A percentile compares a stretch with the other conserved stretches of the same genome.
Conservation (phyloP, 2,888 invertebrate genomes). For the Cylloceria caligata region DNA sequence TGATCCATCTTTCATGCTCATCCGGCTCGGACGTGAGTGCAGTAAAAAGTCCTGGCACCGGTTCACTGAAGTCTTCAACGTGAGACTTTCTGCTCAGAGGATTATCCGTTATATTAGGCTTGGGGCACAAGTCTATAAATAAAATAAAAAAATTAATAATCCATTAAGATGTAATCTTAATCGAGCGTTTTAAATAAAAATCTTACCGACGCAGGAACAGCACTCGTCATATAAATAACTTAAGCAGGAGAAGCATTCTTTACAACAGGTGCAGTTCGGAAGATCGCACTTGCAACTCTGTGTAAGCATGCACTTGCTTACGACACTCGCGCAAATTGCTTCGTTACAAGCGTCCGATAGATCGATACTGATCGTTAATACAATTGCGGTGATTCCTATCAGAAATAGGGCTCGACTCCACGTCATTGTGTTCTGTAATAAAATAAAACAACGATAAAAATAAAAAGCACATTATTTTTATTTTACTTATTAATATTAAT, state of each 20-base stretch:
- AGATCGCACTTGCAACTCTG: slow-evolving; percentile 98
- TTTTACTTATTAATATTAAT: background rate
- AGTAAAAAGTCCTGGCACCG: slow-evolving; percentile 93
- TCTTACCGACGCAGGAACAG: slow-evolving; percentile 98
- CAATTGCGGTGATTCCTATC: slow-evolving; percentile 70
- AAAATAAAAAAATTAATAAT: slow-evolving; percentile 35
- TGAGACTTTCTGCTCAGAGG: slow-evolving; percentile 92
- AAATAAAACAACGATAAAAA: slow-evolving; percentile 28
- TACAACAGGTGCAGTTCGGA: slow-evolving; percentile 96
- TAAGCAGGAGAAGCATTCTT: slow-evolving; percentile 96
- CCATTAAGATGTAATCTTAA: too few relatives aligned
- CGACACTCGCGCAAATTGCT: slow-evolving; percentile 97
- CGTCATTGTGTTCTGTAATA: slow-evolving; percentile 76
- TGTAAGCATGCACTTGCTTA: slow-evolving; percentile 98
- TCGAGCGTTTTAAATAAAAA: background rate
- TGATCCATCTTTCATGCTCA: slow-evolving; percentile 92
- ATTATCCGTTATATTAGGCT: slow-evolving; percentile 91
- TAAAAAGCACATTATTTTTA: background rate
- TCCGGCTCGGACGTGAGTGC: slow-evolving; percentile 93
- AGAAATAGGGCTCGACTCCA: slow-evolving; percentile 71
- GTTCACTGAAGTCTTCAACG: slow-evolving; percentile 93
- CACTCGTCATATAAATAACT: slow-evolving; percentile 96
- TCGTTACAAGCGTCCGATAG: slow-evolving; percentile 90
- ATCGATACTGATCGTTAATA: slow-evolving; percentile 70
- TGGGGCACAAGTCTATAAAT: slow-evolving; percentile 93